A percentile compares a stretch with the other conserved stretches of the same genome.
These are phyloP conservation scores for Entomobrya proxima DNA, from an alignment of 2,888 invertebrate species.

Conservation along the genomic window DNA sequence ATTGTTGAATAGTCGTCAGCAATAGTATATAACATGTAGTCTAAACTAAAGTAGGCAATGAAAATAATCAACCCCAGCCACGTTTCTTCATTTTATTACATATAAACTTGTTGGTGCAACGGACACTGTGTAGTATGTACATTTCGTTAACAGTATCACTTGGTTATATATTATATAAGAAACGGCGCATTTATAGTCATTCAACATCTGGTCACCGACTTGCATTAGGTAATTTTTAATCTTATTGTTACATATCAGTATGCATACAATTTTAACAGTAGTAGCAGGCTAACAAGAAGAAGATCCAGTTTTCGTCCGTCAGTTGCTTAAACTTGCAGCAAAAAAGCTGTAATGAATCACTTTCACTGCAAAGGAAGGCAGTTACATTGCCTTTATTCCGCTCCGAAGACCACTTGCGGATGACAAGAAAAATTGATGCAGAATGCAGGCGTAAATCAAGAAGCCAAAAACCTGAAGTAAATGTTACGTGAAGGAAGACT, in stretches of 20 bases:
- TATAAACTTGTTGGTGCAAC: not conserved
- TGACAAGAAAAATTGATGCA: not conserved
- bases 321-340: constrained; percentile 9
- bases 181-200: not conserved
- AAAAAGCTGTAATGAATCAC: constrained; percentile 33
- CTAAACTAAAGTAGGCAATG: no score
- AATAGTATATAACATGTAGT: no score
- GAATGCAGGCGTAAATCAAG: not conserved
- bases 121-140: no score
- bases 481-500: not conserved
- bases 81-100: no score
- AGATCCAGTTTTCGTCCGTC: constrained; percentile 34
- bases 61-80: not conserved
- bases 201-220: constrained; percentile 24
- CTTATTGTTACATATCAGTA: not conserved
- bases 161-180: not conserved
- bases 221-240: not conserved
- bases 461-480: not conserved
- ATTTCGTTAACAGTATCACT: no score
- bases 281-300: not conserved
- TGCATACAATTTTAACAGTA: not conserved
- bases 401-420: not conserved
- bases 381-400: not conserved
- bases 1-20: no score
- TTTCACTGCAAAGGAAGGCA: constrained; percentile 19